Percentiles rank a stretch among this genome's conserved stretches.
Evolutionary conservation across 2,888 invertebrate species (phyloP).

Genomic region (Dryocosmus kuriphilus): DNA sequence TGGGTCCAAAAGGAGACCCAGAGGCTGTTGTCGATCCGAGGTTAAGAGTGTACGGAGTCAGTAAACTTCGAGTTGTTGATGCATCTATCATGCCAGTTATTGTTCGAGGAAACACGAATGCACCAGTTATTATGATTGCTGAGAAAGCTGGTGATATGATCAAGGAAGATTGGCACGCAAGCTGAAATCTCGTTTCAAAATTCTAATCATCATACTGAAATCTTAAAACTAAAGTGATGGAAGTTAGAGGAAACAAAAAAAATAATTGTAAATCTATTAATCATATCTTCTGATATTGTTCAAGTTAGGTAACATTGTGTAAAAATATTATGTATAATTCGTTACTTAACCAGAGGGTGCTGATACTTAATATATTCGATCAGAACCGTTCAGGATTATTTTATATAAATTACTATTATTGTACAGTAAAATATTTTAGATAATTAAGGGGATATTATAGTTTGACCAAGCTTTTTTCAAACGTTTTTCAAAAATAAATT

Average conservation of each 20-base stretch:
- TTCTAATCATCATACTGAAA: background rate
- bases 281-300: too few species aligned
- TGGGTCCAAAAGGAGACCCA: constrained; percentile 83
- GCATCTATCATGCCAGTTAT: constrained; percentile 84
- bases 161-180: constrained; percentile 88
- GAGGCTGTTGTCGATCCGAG: constrained; percentile 83
- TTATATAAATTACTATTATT: background rate
- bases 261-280: too few species aligned
- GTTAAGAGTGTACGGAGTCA: constrained; percentile 82
- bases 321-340: too few species aligned
- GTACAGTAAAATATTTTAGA: background rate
- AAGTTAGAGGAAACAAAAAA: too few species aligned
- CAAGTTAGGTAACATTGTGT: too few species aligned
- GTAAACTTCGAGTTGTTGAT: constrained; percentile 83
- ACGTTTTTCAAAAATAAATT: too few species aligned
- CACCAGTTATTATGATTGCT: constrained; percentile 80
- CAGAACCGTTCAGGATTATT: background rate
- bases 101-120: constrained; percentile 79
- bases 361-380: background rate
- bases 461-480: too few species aligned
- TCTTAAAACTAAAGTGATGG: background rate
- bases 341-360: background rate
- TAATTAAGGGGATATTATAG: too few species aligned
- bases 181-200: background rate
- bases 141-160: constrained; percentile 93